phyloP scores from a whole-genome alignment of 2,888 invertebrate genomes.

The Trachelus iudaicus region DNA sequence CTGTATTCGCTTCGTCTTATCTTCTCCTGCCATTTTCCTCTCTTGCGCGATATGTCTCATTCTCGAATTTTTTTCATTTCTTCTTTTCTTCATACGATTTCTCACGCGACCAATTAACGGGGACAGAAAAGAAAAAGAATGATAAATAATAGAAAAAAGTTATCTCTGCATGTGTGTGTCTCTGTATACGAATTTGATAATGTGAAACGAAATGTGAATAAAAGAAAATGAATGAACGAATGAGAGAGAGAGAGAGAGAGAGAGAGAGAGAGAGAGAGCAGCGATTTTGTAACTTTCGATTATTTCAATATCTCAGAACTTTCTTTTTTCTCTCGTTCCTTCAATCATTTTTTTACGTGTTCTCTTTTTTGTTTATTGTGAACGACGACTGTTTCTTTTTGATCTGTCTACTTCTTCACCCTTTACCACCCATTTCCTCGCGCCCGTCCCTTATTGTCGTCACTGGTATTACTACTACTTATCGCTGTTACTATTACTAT shows the following conservation, averaged over 20 bases:
- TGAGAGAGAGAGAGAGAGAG: background rate
- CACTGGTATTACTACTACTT: slow-evolving; percentile 6
- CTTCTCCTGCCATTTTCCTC: background rate
- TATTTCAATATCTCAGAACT: background rate
- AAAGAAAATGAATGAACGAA: background rate
- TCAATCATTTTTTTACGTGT: background rate
- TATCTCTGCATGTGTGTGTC: background rate
- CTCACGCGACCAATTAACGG: background rate
- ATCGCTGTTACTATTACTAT: slow-evolving; percentile 15
- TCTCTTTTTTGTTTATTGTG: background rate
- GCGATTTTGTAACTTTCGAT: background rate
- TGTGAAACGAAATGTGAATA: background rate
- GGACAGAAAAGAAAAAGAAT: background rate
- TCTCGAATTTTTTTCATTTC: background rate
- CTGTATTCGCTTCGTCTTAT: background rate
- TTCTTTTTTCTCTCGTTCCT: background rate
- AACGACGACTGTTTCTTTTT: slow-evolving; percentile 8
- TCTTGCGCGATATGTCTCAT: background rate
- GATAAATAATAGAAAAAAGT: background rate
- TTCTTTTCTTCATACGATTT: background rate
- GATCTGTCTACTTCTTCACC: slow-evolving; percentile 5
- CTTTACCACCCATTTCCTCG: too few relatives aligned
- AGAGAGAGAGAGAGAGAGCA: background rate
- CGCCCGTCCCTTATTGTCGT: background rate
- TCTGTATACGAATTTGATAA: background rate